phyloP scores from a whole-genome alignment of 2,797 vertebrate species.

The Diglossa cyanea region DNA sequence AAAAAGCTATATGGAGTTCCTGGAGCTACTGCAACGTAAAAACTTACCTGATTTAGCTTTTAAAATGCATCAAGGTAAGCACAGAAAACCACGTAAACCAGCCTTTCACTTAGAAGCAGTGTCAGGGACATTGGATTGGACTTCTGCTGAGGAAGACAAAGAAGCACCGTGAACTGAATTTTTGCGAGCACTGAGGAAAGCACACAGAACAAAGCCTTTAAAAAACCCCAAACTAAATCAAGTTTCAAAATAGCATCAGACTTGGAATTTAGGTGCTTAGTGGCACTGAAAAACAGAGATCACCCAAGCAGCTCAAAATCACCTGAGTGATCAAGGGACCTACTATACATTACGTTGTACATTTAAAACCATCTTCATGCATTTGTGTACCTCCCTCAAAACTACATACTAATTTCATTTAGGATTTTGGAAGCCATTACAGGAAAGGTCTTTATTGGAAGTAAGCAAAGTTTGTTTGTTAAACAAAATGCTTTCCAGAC shows the following conservation, averaged over 20 bases:
- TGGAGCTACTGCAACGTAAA: neutral
- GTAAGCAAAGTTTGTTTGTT: neutral
- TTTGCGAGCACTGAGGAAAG: neutral
- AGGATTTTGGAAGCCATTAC: neutral
- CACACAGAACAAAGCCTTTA: neutral
- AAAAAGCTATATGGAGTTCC: neutral
- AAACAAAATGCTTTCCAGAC: neutral
- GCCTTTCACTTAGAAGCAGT: neutral
- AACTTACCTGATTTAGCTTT: neutral
- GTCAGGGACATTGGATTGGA: accelerated
- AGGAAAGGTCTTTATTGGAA: neutral
- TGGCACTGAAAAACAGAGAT: neutral
- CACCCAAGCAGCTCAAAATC: neutral
- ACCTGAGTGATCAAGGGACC: neutral
- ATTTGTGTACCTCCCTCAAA: neutral
- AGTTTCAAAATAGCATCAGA: neutral
- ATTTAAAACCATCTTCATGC: neutral
- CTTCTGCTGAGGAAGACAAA: neutral
- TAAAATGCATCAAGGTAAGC: neutral
- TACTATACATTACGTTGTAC: neutral
- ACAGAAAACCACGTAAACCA: neutral
- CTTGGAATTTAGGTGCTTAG: neutral
- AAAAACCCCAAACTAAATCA: neutral
- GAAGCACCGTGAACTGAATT: neutral
- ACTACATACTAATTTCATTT: neutral